These are phyloP conservation scores for Lathronympha strigana DNA, from an alignment of 2,888 invertebrate genomes.

Conservation along the genomic window DNA sequence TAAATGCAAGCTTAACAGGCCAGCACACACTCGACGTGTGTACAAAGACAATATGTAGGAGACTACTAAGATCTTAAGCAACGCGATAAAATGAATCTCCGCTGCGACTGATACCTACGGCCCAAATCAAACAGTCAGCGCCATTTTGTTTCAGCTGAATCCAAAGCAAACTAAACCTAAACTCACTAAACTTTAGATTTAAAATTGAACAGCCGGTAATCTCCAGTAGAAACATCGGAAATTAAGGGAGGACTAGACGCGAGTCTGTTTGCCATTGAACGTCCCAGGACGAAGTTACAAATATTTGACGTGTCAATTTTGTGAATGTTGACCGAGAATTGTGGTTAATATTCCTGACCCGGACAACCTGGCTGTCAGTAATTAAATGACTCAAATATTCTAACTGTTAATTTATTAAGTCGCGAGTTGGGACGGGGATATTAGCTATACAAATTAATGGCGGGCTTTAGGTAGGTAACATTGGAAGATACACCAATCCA, in stretches of 20 bases:
- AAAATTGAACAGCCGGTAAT: constrained; percentile 53
- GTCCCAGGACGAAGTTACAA: constrained; percentile 84
- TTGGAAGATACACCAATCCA: constrained; percentile 42
- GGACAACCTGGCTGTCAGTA: constrained; percentile 75
- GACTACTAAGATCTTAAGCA: constrained; percentile 81
- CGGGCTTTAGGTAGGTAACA: constrained; percentile 44
- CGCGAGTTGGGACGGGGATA: constrained; percentile 52
- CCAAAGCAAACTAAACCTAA: constrained; percentile 63
- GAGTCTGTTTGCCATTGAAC: constrained; percentile 83
- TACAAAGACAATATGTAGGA: constrained; percentile 82
- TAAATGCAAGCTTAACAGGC: constrained; percentile 81
- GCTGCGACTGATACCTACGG: constrained; percentile 80
- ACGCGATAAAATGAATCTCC: constrained; percentile 84
- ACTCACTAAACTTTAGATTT: constrained; percentile 53
- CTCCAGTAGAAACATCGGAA: constrained; percentile 79
- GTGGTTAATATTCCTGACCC: constrained; percentile 83
- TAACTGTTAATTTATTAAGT: constrained; percentile 76
- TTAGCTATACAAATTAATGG: constrained; percentile 61
- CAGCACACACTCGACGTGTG: constrained; percentile 80
- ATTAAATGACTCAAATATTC: constrained; percentile 81
- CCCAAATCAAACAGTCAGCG: constrained; percentile 83
- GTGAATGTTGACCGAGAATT: constrained; percentile 84
- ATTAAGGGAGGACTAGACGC: constrained; percentile 84
- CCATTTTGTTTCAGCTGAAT: constrained; percentile 81
- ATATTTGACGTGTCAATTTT: constrained; percentile 85